Evolutionary conservation across 2,113 vertebrate genomes (phyloP).

Genomic region (Polyodon spathula): DNA sequence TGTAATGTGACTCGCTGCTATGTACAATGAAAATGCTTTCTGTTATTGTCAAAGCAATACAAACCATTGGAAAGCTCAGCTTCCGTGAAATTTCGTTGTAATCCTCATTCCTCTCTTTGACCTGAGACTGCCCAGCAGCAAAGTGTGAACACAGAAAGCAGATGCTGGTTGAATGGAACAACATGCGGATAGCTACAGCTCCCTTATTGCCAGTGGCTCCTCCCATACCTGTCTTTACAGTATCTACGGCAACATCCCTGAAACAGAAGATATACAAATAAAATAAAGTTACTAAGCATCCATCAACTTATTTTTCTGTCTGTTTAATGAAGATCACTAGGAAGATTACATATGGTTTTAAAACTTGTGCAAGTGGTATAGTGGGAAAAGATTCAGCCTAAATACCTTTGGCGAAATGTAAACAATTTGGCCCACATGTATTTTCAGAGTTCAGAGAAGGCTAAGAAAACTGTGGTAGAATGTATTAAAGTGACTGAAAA

Average conservation of each 20-base stretch:
- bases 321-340: background rate
- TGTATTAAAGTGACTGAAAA: too few relatives aligned
- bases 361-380: too few relatives aligned
- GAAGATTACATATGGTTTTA: too few relatives aligned
- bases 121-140: conserved; percentile 92
- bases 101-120: conserved; percentile 95
- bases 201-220: conserved; percentile 98
- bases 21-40: background rate
- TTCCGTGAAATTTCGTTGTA: conserved; percentile 87
- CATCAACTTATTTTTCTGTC: background rate
- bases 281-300: background rate
- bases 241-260: conserved; percentile 93
- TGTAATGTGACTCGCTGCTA: too few relatives aligned
- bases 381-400: too few relatives aligned
- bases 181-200: conserved; percentile 87
- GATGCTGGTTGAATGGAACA: conserved; percentile 94
- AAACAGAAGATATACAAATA: conserved; percentile 22
- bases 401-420: too few relatives aligned
- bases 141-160: conserved; percentile 97
- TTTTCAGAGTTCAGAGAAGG: too few relatives aligned
- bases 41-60: conserved; percentile 3
- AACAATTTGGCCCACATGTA: too few relatives aligned
- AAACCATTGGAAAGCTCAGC: conserved; percentile 92
- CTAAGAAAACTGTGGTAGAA: too few relatives aligned
- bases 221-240: conserved; percentile 97